A percentile compares a stretch with the other conserved stretches of the same genome.
Evolutionary conservation across 2,113 vertebrate genomes (phyloP).

Genomic region (Platichthys stellatus): DNA sequence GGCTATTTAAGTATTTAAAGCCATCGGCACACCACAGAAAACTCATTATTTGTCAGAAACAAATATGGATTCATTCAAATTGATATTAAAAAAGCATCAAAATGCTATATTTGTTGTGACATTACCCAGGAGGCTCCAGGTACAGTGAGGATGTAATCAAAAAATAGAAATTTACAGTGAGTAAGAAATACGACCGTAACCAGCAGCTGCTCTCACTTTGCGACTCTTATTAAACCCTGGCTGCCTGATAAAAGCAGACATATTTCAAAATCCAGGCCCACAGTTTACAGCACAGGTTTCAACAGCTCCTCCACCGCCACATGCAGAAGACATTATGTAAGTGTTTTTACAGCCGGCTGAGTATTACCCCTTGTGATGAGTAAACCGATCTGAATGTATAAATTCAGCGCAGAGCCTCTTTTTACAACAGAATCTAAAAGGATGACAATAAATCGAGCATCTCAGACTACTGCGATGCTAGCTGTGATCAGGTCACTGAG

Average conservation of each 20-base stretch:
- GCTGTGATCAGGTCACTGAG: constrained; percentile 30
- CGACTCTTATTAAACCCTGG: not conserved
- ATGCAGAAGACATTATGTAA: constrained; percentile 1
- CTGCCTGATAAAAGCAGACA: constrained; percentile 9
- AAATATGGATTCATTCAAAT: not conserved
- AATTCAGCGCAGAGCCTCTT: not conserved
- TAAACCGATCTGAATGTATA: not conserved
- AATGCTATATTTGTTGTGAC: too few species aligned
- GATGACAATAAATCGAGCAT: not conserved
- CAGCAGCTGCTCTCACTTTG: not conserved
- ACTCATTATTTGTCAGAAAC: not conserved
- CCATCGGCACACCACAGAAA: not conserved
- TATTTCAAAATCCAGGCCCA: constrained; percentile 1
- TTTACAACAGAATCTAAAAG: constrained; percentile 14
- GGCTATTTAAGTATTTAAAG: constrained; percentile 3
- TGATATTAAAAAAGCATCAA: not conserved
- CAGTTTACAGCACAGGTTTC: constrained; percentile 1
- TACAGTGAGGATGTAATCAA: not conserved
- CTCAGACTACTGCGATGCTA: constrained; percentile 9
- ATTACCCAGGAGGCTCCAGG: not conserved
- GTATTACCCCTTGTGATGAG: not conserved
- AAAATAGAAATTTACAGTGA: too few species aligned
- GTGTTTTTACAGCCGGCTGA: constrained; percentile 14
- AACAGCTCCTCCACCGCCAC: not conserved
- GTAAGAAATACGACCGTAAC: not conserved